Conservation (phyloP, 1,140 invertebrate genomes). For the Lasaia peninsularis region DNA sequence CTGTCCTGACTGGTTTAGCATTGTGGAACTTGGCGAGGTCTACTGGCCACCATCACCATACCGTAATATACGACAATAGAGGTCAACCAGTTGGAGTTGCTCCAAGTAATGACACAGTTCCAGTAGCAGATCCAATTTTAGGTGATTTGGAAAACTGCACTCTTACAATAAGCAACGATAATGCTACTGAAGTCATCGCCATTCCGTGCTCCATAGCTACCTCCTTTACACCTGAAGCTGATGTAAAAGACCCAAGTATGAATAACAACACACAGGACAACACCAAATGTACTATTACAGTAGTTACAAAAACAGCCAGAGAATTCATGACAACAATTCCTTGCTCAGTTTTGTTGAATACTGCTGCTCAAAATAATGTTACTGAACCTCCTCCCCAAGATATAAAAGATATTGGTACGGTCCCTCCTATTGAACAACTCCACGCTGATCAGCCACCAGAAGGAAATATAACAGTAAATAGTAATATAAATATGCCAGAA, state of each 20-base stretch:
- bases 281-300: constrained; percentile 67
- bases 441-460: constrained; percentile 37
- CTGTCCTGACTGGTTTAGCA: constrained; percentile 68
- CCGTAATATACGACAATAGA: constrained; percentile 65
- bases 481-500: constrained; percentile 21
- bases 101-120: constrained; percentile 46
- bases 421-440: constrained; percentile 18
- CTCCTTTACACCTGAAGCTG: constrained; percentile 65
- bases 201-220: constrained; percentile 75
- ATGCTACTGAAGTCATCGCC: constrained; percentile 61
- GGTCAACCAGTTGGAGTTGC: constrained; percentile 62
- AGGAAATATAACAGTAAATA: constrained; percentile 32
- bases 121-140: constrained; percentile 56
- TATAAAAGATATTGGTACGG: constrained; percentile 19
- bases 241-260: constrained; percentile 47
- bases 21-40: constrained; percentile 74
- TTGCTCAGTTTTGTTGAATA: constrained; percentile 62
- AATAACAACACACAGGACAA: constrained; percentile 43
- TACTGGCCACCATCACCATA: constrained; percentile 61
- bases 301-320: constrained; percentile 58
- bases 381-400: constrained; percentile 44
- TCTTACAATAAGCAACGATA: constrained; percentile 59
- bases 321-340: constrained; percentile 73
- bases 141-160: constrained; percentile 70
- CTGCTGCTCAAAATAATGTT: constrained; percentile 66